Conservation (phyloP, 2,113 vertebrate species). For the Mystacornis crossleyi region DNA sequence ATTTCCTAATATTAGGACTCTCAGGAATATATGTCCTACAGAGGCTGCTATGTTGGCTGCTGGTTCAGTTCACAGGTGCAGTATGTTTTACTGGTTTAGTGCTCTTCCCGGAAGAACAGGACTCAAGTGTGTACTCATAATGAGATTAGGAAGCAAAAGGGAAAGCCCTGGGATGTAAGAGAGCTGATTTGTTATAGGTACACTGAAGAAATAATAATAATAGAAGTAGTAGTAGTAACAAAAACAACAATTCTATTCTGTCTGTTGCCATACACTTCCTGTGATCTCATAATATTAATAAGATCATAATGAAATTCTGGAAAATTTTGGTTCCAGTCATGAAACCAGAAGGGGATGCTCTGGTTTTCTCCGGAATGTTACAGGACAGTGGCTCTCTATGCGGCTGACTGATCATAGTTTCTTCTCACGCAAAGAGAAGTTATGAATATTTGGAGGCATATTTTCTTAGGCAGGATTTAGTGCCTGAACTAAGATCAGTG, state of each 20-base stretch:
- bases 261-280: background rate
- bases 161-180: background rate
- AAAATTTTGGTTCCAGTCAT: background rate
- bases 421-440: background rate
- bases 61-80: background rate
- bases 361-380: background rate
- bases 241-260: background rate
- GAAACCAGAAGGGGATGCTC: background rate
- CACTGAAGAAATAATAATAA: background rate
- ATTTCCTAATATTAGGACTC: background rate
- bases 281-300: background rate
- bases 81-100: background rate
- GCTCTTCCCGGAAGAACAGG: background rate
- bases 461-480: constrained; percentile 20
- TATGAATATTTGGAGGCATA: constrained; percentile 34
- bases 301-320: background rate
- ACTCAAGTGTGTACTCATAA: background rate
- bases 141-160: background rate
- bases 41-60: background rate
- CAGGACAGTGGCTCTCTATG: background rate
- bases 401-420: background rate
- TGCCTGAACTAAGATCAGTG: background rate
- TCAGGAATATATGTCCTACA: background rate
- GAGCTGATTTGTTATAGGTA: background rate
- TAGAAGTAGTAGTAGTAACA: background rate